Conservation (phyloP, 2,888 invertebrate genomes). For the Schizaphis graminum region DNA sequence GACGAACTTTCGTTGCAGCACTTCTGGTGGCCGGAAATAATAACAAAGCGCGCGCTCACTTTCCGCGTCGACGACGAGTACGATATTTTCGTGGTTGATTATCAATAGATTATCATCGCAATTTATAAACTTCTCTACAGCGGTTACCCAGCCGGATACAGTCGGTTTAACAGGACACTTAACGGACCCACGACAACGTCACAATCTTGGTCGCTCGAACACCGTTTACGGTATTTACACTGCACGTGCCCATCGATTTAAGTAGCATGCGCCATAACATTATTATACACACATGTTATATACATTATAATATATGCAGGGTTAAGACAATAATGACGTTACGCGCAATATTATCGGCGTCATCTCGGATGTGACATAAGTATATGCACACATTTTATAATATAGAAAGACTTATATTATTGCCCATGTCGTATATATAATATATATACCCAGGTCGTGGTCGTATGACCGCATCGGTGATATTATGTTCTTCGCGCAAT, state of each 20-base stretch:
- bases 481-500: background rate
- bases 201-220: background rate
- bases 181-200: background rate
- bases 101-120: background rate
- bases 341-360: background rate
- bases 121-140: background rate
- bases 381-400: background rate
- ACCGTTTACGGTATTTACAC: background rate
- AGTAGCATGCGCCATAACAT: background rate
- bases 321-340: background rate
- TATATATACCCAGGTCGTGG: background rate
- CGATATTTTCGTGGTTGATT: background rate
- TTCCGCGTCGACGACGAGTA: background rate
- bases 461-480: background rate
- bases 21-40: background rate
- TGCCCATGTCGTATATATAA: background rate
- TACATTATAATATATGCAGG: background rate
- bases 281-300: background rate
- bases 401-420: background rate
- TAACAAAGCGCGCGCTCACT: background rate
- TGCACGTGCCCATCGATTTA: background rate
- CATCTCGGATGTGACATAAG: background rate
- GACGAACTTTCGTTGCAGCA: background rate
- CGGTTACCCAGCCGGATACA: background rate
- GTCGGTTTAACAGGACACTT: constrained; percentile 1